Evolutionary conservation across 2,113 vertebrate genomes (phyloP), one percentile per base, ranked within the genome.

Genomic region (Pyxicephalus adspersus): DNA sequence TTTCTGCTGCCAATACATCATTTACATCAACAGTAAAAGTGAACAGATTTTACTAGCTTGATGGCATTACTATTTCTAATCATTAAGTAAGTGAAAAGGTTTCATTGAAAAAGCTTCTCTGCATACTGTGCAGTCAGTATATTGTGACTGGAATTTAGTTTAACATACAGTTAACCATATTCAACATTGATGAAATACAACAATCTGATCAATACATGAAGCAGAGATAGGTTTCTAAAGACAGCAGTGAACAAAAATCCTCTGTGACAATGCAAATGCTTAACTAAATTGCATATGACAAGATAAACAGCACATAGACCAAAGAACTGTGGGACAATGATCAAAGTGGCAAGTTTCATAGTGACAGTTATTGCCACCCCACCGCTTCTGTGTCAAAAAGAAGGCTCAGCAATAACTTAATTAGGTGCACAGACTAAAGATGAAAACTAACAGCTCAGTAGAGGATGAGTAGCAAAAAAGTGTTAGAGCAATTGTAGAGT

Each of bases 161-260:
- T 65, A 84, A 84, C 71, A 76, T 87, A 17, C 17, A 9, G 17
- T 19, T 65, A 25, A 20, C 31, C 83, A 60, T 82, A 57, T 76
- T 83, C 83, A 79, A 84, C 23, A 65, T 16, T 3, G 70, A 80
- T 63, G 76, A 85, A 76, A 3, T 57, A 18, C 25, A 86, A 79
- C 0, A 19, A 54, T n/a, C 81, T 45, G 22, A 83, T 72, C 73
- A 77, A 0, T 76, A 85, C 65, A 64, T 71, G 54, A 8, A 86
- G 16, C n/a, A 16, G 85, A 61, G 34, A 72, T 29, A 20, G 71
- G 65, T 17, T 52, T 66, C n/a, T 45, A 22, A 29, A 85, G 72
- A 87, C 83, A 23, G 2, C 22, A 17, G 61, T 0, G 0, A 31
- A 15, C 4, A 23, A n/a, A 83, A 87, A 71, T 18, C 19, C 13